Base-by-base conservation (phyloP, 2,797 vertebrate species). In the Calcarius lapponicus region DNA sequence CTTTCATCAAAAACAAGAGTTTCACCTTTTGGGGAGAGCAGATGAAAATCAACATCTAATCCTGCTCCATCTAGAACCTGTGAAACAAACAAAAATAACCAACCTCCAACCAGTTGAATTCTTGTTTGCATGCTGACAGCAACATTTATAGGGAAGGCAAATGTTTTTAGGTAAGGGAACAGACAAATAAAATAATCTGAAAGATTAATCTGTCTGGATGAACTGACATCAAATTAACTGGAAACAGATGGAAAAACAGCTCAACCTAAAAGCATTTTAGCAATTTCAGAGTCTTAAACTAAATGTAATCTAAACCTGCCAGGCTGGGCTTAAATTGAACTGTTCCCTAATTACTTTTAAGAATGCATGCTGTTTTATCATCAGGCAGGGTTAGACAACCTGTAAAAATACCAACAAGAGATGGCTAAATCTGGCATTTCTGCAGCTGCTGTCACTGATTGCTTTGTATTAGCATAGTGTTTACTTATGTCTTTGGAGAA, bases 51-150 rank as follows among this genome's bases (percentile, higher is more conserved):
- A 90, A 99, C 98, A 94, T 99, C 99, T 73, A 99, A 98, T 93
- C 99, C 98, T n/a, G 99, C 98, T 79, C 99, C 99, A 81, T 99
- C 99, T 54, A 99, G 98, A 92, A 99, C 99, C 99, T 99, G 95
- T 32, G 82, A 93, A 92, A 80, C 45, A 95, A 94, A 84, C 16
- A 74, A 87, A 88, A 62, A 54, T 62, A 83, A 28, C 2, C 60
- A 54, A 34, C 13, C 16, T 91, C 31, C 1, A 10, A 28, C 4
- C 47, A 85, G 38, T 7, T 65, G 47, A 94, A 72, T 42, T 92
- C 21, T 43, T 24, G 38, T 94, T 89, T 82, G 12, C 75, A 58
- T 71, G 58, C 38, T 73, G 32, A 91, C 56, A 32, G 82, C 36
- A 95, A 91, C 83, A 21, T 72, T 60, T 92, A 57, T 31, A 53